Conservation (phyloP, 2,888 invertebrate species). For the Paralinhomoeus sp. region DNA sequence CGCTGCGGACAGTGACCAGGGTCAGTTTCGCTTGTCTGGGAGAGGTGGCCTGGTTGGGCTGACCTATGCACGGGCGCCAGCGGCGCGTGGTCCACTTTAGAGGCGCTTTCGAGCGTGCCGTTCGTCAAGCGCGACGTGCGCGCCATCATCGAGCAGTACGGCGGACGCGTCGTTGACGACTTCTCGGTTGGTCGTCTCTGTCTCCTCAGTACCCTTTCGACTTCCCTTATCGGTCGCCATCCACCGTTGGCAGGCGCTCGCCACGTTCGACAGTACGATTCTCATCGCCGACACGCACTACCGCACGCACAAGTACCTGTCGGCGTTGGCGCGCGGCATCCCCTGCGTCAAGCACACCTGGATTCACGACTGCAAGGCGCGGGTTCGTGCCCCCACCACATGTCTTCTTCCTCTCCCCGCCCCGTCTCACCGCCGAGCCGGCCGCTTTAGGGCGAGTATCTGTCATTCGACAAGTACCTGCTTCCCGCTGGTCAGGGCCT, state of each 20-base stretch:
- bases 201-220: background rate
- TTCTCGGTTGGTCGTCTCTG: constrained; percentile 7
- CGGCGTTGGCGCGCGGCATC: constrained; percentile 44
- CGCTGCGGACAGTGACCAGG: too few species aligned
- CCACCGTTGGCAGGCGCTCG: constrained; percentile 5
- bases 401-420: too few species aligned
- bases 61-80: background rate
- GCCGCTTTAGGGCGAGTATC: too few species aligned
- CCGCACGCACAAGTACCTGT: constrained; percentile 48
- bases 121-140: constrained; percentile 18
- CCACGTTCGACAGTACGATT: constrained; percentile 6
- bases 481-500: constrained; percentile 16
- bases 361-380: constrained; percentile 41
- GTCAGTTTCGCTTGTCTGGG: too few species aligned
- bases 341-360: constrained; percentile 44
- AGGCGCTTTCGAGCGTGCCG: background rate
- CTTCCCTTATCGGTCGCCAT: background rate
- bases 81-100: background rate
- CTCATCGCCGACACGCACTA: constrained; percentile 44
- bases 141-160: constrained; percentile 12
- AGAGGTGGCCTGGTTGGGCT: background rate
- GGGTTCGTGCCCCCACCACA: constrained; percentile 12
- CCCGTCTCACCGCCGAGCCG: too few species aligned
- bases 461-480: constrained; percentile 6
- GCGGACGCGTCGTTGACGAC: constrained; percentile 17